Base-by-base conservation (phyloP, 2,888 invertebrate genomes). In the Vesta saturnalis region DNA sequence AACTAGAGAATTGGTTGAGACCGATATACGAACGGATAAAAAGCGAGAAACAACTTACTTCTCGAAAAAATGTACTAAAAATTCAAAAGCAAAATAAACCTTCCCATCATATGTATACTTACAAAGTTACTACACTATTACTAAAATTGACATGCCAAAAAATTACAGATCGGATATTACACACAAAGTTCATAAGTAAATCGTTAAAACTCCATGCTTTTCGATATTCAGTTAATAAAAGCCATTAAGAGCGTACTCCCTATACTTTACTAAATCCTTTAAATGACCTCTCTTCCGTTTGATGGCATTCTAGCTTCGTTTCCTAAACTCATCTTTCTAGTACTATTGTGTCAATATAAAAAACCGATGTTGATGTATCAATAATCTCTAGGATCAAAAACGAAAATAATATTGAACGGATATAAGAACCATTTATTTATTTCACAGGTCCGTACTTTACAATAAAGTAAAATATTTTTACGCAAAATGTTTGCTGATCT, bases 351-450 rank as follows among this genome's bases (percentile, higher is more conserved):
- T 71, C 66, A 69, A 74, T 73, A 67, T 75, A 76, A 77, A 79
- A 78, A 79, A 79, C 72, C 75, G 64, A 74, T 71, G 74, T 75
- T 78, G 78, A 79, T 78, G 77, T 79, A 77, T 80, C 79, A 80
- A 80, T 80, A 79, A 77, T 64, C 72, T 72, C 68, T 64, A 61
- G 57, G 62, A 67, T 67, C 66, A 72, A 72, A n/a, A 72, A 73
- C 60, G 72, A 72, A 76, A 76, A 74, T 75, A 74, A 74, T 77
- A 76, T 73, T 64, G 70, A 67, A 64, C 72, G 74, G 73, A 72
- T 75, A 67, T 73, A 68, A 71, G 72, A 70, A 54, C 67, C 73
- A 74, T 75, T 70, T 75, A 74, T 69, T 72, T 60, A 19, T 15
- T 22, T 39, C 16, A 1, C 70, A 71, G 72, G 57, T 16, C 61